Evolutionary conservation across 1,140 invertebrate species (phyloP).

Genomic region (Druon quercuslanigerum): DNA sequence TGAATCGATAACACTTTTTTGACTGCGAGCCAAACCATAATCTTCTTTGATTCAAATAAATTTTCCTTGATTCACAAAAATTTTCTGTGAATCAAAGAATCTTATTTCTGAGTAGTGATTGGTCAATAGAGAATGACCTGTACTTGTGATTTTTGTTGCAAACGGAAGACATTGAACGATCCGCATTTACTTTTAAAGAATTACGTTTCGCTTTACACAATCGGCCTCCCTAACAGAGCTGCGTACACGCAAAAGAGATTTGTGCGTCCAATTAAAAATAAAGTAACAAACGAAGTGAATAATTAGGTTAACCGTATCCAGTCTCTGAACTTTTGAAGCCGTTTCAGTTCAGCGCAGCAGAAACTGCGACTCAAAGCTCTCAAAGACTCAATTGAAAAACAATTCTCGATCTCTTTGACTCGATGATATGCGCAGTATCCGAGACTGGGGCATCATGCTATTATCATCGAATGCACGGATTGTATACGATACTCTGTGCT

Average conservation of each 20-base stretch:
- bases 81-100: too few species aligned
- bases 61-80: too few species aligned
- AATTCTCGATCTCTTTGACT: constrained; percentile 31
- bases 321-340: constrained; percentile 18
- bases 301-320: constrained; percentile 15
- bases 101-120: too few species aligned
- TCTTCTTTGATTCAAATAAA: too few species aligned
- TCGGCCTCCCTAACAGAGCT: neutral
- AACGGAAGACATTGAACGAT: too few species aligned
- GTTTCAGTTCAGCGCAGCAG: constrained; percentile 27
- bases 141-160: too few species aligned
- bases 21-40: too few species aligned
- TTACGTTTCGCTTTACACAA: neutral
- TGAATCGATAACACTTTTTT: too few species aligned
- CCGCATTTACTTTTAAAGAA: neutral
- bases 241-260: constrained; percentile 1
- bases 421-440: constrained; percentile 27
- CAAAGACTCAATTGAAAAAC: constrained; percentile 30
- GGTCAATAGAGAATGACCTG: too few species aligned
- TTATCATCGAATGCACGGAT: constrained; percentile 23
- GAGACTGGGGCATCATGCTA: constrained; percentile 10
- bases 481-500: neutral
- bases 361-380: constrained; percentile 26
- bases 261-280: constrained; percentile 9
- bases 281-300: constrained; percentile 24